A percentile compares a stretch with the other conserved stretches of the same genome.
Conservation (phyloP, 2,113 vertebrate species). For the Acrocephalus kingi region DNA sequence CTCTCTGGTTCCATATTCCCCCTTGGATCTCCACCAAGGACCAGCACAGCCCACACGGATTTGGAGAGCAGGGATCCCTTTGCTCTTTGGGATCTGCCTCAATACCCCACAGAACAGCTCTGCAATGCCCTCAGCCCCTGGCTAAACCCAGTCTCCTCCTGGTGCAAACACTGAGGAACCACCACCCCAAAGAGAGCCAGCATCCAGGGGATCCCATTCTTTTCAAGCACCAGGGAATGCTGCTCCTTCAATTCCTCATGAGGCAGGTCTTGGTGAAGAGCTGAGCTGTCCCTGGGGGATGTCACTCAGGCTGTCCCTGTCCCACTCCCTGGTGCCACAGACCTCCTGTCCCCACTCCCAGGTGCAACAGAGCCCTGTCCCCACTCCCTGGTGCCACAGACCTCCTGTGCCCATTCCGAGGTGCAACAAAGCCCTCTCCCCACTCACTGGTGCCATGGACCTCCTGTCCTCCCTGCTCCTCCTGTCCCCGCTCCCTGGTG, state of each 20-base stretch:
- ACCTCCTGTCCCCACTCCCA: accelerated
- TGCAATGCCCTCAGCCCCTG: neutral
- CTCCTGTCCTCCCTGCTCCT: neutral
- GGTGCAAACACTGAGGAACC: neutral
- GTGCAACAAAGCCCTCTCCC: too few species aligned
- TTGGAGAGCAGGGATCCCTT: neutral
- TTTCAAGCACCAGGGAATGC: neutral
- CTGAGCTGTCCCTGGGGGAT: neutral
- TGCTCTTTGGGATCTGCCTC: neutral
- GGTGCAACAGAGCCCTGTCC: too few species aligned
- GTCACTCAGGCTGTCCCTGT: neutral
- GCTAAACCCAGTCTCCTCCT: neutral
- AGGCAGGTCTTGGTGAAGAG: neutral
- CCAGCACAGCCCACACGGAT: neutral
- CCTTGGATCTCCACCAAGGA: neutral
- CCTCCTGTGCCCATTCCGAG: accelerated
- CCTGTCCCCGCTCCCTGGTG: neutral
- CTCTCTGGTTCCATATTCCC: neutral
- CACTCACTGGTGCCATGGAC: neutral
- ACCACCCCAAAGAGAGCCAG: too few species aligned
- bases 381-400: neutral
- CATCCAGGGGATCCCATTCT: neutral
- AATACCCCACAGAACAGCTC: neutral
- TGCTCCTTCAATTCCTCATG: accelerated
- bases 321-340: neutral